Evolutionary conservation across 2,113 vertebrate genomes (phyloP).

Genomic region (Pteropus alecto): DNA sequence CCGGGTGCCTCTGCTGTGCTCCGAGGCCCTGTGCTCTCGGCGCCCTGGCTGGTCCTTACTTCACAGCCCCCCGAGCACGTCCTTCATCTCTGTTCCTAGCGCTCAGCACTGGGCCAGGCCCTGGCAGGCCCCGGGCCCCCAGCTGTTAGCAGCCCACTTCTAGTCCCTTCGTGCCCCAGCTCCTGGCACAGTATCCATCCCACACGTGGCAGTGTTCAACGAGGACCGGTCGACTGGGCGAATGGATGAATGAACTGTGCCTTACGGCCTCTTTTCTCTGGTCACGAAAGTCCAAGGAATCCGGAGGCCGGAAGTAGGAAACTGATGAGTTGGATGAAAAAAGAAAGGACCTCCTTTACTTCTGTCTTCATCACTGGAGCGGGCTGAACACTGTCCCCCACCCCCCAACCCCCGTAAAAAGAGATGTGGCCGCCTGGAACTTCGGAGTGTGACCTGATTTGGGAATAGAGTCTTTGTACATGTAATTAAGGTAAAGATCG

Average conservation of each 20-base stretch:
- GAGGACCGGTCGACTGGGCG: accelerated
- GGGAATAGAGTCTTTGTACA: not conserved
- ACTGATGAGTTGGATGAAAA: not conserved
- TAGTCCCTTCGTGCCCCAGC: not conserved
- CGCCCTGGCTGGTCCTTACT: not conserved
- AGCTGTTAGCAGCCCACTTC: accelerated
- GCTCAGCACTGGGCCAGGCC: not conserved
- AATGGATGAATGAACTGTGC: not conserved
- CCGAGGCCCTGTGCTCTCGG: not conserved
- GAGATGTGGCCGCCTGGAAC: not conserved
- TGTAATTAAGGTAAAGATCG: not conserved
- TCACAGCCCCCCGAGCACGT: not conserved
- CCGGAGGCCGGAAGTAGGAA: not conserved
- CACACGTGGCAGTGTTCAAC: accelerated
- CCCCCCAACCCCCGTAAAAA: too few relatives aligned
- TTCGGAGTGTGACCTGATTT: not conserved
- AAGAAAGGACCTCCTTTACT: not conserved
- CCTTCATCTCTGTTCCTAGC: too few relatives aligned
- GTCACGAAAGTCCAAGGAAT: not conserved
- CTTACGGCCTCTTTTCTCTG: not conserved
- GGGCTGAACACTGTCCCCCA: not conserved
- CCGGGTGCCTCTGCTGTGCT: not conserved
- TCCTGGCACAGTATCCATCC: not conserved
- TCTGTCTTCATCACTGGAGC: not conserved
- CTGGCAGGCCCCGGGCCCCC: not conserved